phyloP scores from a whole-genome alignment of 2,797 vertebrate species.

The Oreortyx pictus region DNA sequence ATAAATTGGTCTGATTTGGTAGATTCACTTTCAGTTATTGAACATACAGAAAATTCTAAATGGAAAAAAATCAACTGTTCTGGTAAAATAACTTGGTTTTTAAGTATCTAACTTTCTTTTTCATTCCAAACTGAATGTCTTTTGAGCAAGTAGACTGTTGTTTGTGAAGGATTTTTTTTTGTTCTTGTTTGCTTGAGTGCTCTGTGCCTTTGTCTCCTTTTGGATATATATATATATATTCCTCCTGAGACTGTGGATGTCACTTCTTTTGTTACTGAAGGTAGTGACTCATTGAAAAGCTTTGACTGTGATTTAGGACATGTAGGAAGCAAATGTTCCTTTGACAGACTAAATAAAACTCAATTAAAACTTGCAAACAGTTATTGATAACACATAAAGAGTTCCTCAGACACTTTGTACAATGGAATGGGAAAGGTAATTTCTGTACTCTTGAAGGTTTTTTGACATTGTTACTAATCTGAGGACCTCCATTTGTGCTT shows the following conservation, averaged over 20 bases:
- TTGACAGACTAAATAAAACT: neutral
- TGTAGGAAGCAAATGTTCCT: neutral
- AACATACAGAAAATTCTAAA: neutral
- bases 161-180: neutral
- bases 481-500: neutral
- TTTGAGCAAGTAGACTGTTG: neutral
- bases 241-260: accelerated
- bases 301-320: neutral
- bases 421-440: neutral
- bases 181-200: neutral
- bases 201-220: neutral
- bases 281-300: neutral
- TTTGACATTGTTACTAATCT: neutral
- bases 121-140: neutral
- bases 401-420: neutral
- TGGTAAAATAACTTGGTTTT: neutral
- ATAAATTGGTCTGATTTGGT: neutral
- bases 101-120: neutral
- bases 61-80: neutral
- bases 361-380: neutral
- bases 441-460: neutral
- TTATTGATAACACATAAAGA: neutral
- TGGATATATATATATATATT: neutral
- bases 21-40: neutral
- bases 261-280: neutral